Percentiles rank a stretch among this genome's conserved stretches.
phyloP scores from a whole-genome alignment of 2,888 invertebrate genomes.

The Sphecodes monilicornis region DNA sequence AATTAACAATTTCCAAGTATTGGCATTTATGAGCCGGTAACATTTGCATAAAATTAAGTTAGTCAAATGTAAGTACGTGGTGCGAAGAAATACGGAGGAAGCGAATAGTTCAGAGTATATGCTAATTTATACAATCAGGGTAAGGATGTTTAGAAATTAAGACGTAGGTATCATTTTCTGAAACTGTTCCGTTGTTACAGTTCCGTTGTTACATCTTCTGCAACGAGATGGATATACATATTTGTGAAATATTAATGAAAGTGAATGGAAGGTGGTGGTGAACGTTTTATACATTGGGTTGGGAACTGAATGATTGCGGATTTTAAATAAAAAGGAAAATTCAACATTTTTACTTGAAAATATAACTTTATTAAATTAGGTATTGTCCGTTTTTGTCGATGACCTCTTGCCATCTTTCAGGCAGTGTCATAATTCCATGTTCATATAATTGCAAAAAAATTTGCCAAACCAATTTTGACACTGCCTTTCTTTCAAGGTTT shows the following conservation, averaged over 20 bases:
- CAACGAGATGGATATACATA: not conserved
- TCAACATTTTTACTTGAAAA: too few relatives aligned
- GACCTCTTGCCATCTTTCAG: too few relatives aligned
- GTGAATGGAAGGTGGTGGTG: not conserved
- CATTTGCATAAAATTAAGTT: slow-evolving; percentile 24
- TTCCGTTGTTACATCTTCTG: not conserved
- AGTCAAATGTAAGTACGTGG: slow-evolving; percentile 8
- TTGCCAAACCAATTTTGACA: too few relatives aligned
- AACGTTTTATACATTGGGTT: too few relatives aligned
- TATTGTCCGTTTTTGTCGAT: too few relatives aligned
- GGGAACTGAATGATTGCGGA: too few relatives aligned
- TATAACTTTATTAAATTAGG: too few relatives aligned
- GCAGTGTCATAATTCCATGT: too few relatives aligned
- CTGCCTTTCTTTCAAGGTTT: too few relatives aligned
- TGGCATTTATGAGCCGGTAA: slow-evolving; percentile 31
- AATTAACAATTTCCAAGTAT: slow-evolving; percentile 33
- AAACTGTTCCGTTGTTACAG: not conserved
- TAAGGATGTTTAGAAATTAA: not conserved
- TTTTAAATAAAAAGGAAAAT: too few relatives aligned
- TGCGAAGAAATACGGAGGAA: not conserved
- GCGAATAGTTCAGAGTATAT: not conserved
- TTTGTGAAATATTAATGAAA: not conserved
- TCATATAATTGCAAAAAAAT: too few relatives aligned
- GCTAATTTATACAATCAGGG: not conserved
- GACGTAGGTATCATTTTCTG: not conserved